phyloP scores from a whole-genome alignment of 2,113 vertebrate genomes.

The Austrofundulus limnaeus region DNA sequence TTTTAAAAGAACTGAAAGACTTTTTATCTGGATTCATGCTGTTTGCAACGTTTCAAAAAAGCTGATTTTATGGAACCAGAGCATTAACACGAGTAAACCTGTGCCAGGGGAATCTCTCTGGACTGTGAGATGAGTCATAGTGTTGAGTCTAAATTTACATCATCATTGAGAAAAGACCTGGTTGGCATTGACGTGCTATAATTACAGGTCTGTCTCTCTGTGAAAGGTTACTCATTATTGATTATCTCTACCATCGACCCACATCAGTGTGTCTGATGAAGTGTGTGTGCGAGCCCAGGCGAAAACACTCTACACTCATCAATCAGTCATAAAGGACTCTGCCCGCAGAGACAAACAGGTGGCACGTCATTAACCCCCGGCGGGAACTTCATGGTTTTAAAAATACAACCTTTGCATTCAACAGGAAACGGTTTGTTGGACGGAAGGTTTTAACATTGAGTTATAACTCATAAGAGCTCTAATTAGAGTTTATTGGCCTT shows the following conservation, averaged over 20 bases:
- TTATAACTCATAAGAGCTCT: not conserved
- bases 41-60: not conserved
- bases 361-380: constrained; percentile 14
- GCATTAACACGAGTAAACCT: constrained; percentile 5
- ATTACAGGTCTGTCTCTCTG: constrained; percentile 15
- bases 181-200: constrained; percentile 30
- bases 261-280: constrained; percentile 27
- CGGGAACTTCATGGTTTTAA: constrained; percentile 9
- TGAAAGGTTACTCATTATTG: constrained; percentile 36
- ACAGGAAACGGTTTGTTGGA: not conserved
- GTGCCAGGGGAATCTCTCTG: constrained; percentile 6
- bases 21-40: not conserved
- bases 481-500: constrained; percentile 5
- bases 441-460: constrained; percentile 11
- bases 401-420: constrained; percentile 11
- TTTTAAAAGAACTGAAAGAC: not conserved
- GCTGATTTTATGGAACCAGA: not conserved
- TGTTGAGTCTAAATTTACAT: constrained; percentile 24
- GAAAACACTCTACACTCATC: not conserved
- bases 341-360: constrained; percentile 3
- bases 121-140: constrained; percentile 35
- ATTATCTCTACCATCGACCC: constrained; percentile 3
- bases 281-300: not conserved
- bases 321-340: constrained; percentile 17
- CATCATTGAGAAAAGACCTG: constrained; percentile 23